Percentiles rank a stretch among this genome's conserved stretches.
phyloP scores from a whole-genome alignment of 2,888 invertebrate genomes.

The Oasisia sp. region DNA sequence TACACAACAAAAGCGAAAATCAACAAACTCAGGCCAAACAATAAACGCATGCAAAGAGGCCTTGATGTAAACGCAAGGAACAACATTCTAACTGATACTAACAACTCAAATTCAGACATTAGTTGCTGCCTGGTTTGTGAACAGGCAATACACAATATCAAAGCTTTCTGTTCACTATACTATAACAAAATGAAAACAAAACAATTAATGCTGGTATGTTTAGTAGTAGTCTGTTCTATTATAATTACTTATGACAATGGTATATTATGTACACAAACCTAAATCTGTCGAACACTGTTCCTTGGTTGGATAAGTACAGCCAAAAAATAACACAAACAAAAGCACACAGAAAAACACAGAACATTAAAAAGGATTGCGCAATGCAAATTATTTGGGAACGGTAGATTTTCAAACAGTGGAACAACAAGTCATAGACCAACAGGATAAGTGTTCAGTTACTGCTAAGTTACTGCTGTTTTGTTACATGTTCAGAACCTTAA shows the following conservation, averaged over 20 bases:
- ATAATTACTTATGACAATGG: neutral
- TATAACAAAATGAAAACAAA: neutral
- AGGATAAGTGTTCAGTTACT: neutral
- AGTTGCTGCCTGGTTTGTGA: neutral
- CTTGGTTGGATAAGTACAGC: neutral
- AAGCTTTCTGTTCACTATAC: neutral
- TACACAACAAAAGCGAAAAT: conserved; percentile 13
- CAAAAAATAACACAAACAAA: neutral
- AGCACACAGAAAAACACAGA: neutral
- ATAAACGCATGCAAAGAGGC: neutral
- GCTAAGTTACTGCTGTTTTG: neutral
- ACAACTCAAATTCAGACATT: neutral
- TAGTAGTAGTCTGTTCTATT: neutral
- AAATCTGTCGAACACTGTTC: neutral
- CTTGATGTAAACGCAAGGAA: neutral
- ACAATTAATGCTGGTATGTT: neutral
- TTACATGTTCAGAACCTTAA: neutral
- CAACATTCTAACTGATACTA: neutral
- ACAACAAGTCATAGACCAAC: neutral
- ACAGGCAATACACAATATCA: neutral
- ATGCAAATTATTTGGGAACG: neutral
- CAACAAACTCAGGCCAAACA: neutral
- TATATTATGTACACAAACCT: neutral
- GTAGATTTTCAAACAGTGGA: neutral
- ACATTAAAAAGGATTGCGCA: neutral